Evolutionary conservation across 92 coral and sea anemone species (phyloP), one percentile per base, ranked within the genome.

Genomic region (Umimayanthus kanabou): DNA sequence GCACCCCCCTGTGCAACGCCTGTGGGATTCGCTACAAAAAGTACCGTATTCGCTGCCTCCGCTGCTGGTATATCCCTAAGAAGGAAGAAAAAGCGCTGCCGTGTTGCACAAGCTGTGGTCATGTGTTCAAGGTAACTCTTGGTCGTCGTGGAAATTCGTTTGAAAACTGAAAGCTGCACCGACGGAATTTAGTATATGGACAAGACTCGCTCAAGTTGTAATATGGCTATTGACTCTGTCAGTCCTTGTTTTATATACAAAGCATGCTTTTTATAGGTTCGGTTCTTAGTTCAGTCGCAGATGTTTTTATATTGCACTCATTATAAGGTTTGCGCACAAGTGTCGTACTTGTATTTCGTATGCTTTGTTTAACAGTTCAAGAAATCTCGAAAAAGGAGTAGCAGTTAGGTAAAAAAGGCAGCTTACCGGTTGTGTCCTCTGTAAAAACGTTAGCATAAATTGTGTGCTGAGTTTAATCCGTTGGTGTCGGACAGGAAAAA

Each of bases 1-100:
- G 99, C 8, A 97, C 99, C 30, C 99, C 98, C n/a, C 89, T 97
- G 11, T 97, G 99, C 90, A 97, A 97, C 70, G 99, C 99, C 67
- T 97, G 99, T 90, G 99, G 99, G 39, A 97, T 97, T 82, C 87
- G 99, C 77, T 97, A 97, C 88, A 97, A 97, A 89, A 97, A 97
- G 88, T 97, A 97, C 94, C 91, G 98, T 25, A 92, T 97, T 65
- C 96, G 99, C 22, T 97, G 99, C 80, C 88, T 93, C 22, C 93
- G 93, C 25, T 97, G 99, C 81, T 97, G 99, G 99, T 97, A 97
- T 71, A 97, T 97, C 70, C 99, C 99, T 2, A 97, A 92, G 90
- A 97, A 97, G 80, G 99, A 97, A 58, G 98, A 97, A 81, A 97
- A 97, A 83, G 93, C 98, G 1, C 88, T 93, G 71, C 92, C 98